Conservation (phyloP, 1,140 invertebrate genomes). For the Drosophila eugracilis region DNA sequence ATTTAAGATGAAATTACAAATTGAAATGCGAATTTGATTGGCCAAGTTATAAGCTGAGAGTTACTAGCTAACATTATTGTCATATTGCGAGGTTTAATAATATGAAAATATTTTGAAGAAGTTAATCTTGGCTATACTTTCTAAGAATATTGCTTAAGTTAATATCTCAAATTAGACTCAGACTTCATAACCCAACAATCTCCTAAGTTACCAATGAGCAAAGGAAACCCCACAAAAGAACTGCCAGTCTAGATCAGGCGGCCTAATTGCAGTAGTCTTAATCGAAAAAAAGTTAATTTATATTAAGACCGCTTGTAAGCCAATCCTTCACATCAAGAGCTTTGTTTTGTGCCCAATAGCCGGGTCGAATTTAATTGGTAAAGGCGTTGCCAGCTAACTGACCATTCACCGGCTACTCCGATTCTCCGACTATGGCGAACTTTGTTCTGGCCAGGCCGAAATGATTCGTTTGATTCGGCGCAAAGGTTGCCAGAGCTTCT, state of each 20-base stretch:
- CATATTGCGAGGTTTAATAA: too few species aligned
- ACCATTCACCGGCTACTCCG: conserved; percentile 20
- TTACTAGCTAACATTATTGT: too few species aligned
- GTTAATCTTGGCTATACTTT: too few species aligned
- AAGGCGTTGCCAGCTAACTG: conserved; percentile 51
- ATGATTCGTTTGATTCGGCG: conserved; percentile 17
- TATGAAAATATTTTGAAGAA: too few species aligned
- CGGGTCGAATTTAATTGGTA: conserved; percentile 54
- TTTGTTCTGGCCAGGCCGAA: conserved; percentile 27
- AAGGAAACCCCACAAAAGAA: background rate
- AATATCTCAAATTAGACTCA: too few species aligned
- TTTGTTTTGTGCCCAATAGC: conserved; percentile 45
- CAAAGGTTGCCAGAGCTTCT: conserved; percentile 20
- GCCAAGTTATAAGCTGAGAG: too few species aligned
- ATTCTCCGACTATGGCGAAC: too few species aligned
- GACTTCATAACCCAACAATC: too few species aligned
- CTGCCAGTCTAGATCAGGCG: background rate
- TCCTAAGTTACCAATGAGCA: background rate
- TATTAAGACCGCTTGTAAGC: conserved; percentile 11
- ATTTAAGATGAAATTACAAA: too few species aligned
- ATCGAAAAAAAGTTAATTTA: conserved; percentile 27
- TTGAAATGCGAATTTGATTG: too few species aligned
- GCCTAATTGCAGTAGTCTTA: background rate
- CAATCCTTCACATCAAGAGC: conserved; percentile 35
- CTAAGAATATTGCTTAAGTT: too few species aligned